Evolutionary conservation across 1,140 invertebrate species (phyloP).

Genomic region (Cephus cinctus): DNA sequence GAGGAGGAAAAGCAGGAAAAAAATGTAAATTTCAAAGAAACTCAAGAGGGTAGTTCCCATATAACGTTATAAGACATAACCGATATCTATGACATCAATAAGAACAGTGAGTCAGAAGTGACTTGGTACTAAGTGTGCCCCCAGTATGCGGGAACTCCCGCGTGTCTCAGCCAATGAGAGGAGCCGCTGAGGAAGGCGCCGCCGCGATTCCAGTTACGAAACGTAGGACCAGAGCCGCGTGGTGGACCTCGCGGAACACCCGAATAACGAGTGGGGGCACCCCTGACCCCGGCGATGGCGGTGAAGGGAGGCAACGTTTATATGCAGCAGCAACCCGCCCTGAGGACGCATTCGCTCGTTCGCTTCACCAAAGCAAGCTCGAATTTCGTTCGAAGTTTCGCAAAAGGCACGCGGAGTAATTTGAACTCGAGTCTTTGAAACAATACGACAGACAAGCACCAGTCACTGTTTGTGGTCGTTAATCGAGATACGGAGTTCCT

Average conservation of each 20-base stretch:
- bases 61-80: too few species aligned
- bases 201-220: slow-evolving; percentile 18
- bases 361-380: slow-evolving; percentile 52
- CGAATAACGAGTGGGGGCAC: slow-evolving; percentile 46
- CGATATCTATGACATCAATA: slow-evolving; percentile 1
- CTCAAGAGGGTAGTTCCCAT: too few species aligned
- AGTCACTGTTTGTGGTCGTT: slow-evolving; percentile 54
- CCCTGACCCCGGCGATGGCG: slow-evolving; percentile 49
- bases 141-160: slow-evolving; percentile 8
- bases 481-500: slow-evolving; percentile 52
- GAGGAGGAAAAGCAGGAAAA: too few species aligned
- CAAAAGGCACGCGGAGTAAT: slow-evolving; percentile 7
- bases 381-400: slow-evolving; percentile 4
- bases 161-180: not conserved
- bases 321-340: slow-evolving; percentile 53
- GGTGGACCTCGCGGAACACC: slow-evolving; percentile 38
- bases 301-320: slow-evolving; percentile 59
- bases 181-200: slow-evolving; percentile 10
- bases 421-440: not conserved
- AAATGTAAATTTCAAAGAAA: too few species aligned
- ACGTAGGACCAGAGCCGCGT: slow-evolving; percentile 24
- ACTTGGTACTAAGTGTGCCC: not conserved
- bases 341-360: slow-evolving; percentile 55
- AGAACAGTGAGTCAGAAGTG: not conserved
- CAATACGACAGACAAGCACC: slow-evolving; percentile 53